Base-by-base conservation (phyloP, 2,797 vertebrate genomes). In the Darevskia nairensis region DNA sequence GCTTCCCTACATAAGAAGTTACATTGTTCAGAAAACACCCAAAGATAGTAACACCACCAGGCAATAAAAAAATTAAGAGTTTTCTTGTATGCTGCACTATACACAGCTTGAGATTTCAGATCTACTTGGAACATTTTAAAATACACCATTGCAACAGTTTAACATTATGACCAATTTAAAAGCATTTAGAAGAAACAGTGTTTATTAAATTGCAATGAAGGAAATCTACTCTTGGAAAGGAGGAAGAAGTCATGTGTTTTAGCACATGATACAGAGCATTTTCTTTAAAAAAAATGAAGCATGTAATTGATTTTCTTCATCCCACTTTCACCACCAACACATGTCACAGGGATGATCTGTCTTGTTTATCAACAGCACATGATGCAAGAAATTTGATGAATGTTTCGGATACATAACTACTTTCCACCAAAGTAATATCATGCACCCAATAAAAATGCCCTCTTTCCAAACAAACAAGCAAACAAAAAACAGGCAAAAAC, bases 261-360 rank as follows among this genome's bases (percentile, higher is more conserved):
- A 75, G 19, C 21, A 35, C 19, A 82, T 39, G 44, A 77, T 21
- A n/a, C 2, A 23, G 77, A 86, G 55, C 9, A n/a, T 61, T 17
- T 87, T 35, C 44, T 59, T 69, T 86, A 59, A 55, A 50, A 41
- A 39, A 59, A 32, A 23, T 72, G 50, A 74, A 87, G 6, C 50
- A 64, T 64, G 17, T 15, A 86, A 81, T 61, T 81, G 35, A 64
- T 87, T 72, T 87, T 69, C 27, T 27, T 21, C 32, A 87, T 81
- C 35, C 35, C 50, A 15, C 25, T 80, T 80, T 81, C 41, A 64
- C n/a, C 50, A 64, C 11, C 50, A 44, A 35, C n/a, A 25, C 23
- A 74, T 68, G 64, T 8, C 21, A 84, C 59, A 7, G 32, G 27
- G 32, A 66, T 44, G 44, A 41, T 29, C 29, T 44, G 44, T 76